phyloP scores from a whole-genome alignment of 2,888 invertebrate species.

The Epirrhoe alternata region DNA sequence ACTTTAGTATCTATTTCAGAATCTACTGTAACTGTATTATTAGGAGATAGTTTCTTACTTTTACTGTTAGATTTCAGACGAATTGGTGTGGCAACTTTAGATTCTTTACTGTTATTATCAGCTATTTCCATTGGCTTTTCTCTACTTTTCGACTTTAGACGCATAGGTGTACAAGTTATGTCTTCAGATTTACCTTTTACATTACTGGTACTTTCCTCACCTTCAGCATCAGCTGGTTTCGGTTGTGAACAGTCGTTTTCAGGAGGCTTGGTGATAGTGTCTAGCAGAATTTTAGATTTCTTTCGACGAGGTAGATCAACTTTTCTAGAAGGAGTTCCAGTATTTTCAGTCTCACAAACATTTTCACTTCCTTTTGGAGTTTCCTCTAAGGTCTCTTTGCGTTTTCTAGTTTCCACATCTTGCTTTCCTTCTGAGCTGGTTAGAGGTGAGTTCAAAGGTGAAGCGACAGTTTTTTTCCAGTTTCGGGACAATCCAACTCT shows the following conservation, averaged over 20 bases:
- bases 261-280: conserved; percentile 38
- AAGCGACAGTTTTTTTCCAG: conserved; percentile 67
- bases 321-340: conserved; percentile 59
- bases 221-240: not conserved
- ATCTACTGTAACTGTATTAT: conserved; percentile 4
- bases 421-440: conserved; percentile 45
- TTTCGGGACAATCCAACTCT: conserved; percentile 82
- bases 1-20: conserved; percentile 7
- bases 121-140: not conserved
- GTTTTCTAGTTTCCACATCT: conserved; percentile 55
- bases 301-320: conserved; percentile 59
- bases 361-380: conserved; percentile 30
- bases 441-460: conserved; percentile 75
- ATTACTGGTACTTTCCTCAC: conserved; percentile 36
- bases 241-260: conserved; percentile 19
- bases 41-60: conserved; percentile 32
- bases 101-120: not conserved
- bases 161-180: conserved; percentile 15
- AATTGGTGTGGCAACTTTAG: conserved; percentile 40
- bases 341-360: conserved; percentile 31
- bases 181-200: not conserved
- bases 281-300: conserved; percentile 61
- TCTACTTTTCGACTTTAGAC: conserved; percentile 22
- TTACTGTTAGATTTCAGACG: conserved; percentile 52
- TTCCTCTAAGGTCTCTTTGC: conserved; percentile 54